Percentiles rank a stretch among this genome's conserved stretches.
Conservation (phyloP, 2,797 vertebrate genomes). For the Linurgus olivaceus region DNA sequence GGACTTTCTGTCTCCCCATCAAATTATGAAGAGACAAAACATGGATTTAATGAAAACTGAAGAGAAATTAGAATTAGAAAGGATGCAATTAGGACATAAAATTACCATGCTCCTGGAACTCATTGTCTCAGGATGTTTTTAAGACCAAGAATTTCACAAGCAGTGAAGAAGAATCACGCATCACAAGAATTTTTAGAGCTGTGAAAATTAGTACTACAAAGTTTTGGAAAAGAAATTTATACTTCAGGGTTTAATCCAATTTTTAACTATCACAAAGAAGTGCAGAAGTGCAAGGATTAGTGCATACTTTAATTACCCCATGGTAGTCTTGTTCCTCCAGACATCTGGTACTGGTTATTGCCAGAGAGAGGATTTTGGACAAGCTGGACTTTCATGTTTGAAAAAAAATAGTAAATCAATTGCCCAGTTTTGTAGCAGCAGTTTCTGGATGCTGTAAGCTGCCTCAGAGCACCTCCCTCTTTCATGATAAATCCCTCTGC, state of each 20-base stretch:
- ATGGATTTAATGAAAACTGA: background rate
- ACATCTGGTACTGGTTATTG: background rate
- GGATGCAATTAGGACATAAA: background rate
- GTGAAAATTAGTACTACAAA: background rate
- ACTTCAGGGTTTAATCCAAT: background rate
- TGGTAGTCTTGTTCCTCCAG: background rate
- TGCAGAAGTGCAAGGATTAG: background rate
- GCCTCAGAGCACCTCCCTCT: background rate
- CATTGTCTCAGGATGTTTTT: background rate
- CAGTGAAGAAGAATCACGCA: background rate
- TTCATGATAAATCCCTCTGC: background rate
- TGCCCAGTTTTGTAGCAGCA: background rate
- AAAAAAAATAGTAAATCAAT: background rate
- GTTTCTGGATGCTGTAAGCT: background rate
- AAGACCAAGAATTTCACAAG: background rate
- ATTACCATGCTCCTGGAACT: background rate
- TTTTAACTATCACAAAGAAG: background rate
- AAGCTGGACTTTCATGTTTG: background rate
- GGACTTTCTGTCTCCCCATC: background rate
- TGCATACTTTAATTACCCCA: background rate
- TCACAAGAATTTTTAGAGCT: background rate
- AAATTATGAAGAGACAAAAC: background rate
- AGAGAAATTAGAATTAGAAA: background rate
- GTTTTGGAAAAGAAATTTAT: background rate
- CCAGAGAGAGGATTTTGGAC: background rate